phyloP scores from a whole-genome alignment of 53 echinoderm and acorn worm genomes.

The Pentamera pediparva region DNA sequence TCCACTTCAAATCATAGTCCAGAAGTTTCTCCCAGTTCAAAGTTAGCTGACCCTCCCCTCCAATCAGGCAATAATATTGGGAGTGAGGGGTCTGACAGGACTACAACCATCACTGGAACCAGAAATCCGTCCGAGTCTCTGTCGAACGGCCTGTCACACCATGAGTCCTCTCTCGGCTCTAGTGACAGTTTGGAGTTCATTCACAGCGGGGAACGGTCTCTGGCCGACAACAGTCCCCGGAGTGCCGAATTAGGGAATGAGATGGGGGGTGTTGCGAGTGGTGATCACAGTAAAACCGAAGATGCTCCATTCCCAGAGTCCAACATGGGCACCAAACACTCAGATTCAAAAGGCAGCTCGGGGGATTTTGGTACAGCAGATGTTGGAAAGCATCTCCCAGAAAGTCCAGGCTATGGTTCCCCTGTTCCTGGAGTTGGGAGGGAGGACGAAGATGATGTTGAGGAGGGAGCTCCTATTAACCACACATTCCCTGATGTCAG shows the following conservation, averaged over 20 bases:
- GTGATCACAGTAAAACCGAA: not conserved
- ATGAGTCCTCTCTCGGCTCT: not conserved
- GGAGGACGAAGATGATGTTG: too few species aligned
- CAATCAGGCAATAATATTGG: not conserved
- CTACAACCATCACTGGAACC: not conserved
- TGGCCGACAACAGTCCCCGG: not conserved
- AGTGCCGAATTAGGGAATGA: not conserved
- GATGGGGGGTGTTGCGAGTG: not conserved
- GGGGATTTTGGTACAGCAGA: conserved; percentile 1
- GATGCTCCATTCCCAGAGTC: not conserved
- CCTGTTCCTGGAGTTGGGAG: too few species aligned
- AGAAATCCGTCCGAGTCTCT: not conserved
- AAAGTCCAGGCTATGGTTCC: not conserved
- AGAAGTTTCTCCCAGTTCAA: not conserved
- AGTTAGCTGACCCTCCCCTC: too few species aligned
- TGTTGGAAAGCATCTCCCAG: conserved; percentile 6
- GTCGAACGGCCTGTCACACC: conserved; percentile 5
- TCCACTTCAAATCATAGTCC: not conserved
- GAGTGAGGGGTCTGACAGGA: not conserved
- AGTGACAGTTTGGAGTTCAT: conserved; percentile 21
- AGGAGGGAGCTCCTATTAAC: not conserved
- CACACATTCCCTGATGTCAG: not conserved
- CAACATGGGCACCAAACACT: not conserved
- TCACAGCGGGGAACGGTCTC: not conserved
- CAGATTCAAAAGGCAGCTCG: not conserved